Percentiles rank a stretch among this genome's conserved stretches.
Evolutionary conservation across 2,113 vertebrate genomes (phyloP).

Genomic region (Pyrgilauda ruficollis): DNA sequence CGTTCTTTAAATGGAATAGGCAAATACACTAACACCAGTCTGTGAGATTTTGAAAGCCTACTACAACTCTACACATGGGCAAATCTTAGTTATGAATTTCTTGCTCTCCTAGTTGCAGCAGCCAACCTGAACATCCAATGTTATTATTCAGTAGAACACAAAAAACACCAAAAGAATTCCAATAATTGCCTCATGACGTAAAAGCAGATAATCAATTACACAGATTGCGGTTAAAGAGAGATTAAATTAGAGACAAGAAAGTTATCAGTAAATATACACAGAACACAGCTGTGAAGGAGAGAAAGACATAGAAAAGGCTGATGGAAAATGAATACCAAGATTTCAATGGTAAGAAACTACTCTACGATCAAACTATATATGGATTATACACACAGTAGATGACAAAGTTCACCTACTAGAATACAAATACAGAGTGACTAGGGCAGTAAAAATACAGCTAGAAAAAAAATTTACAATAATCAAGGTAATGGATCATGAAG

Average conservation of each 20-base stretch:
- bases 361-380: background rate
- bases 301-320: background rate
- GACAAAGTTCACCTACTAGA: background rate
- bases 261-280: background rate
- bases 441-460: background rate
- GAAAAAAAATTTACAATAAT: background rate
- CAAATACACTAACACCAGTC: background rate
- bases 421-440: background rate
- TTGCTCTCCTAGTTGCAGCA: background rate
- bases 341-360: background rate
- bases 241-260: background rate
- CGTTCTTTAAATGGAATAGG: background rate
- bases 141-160: background rate
- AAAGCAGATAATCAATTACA: background rate
- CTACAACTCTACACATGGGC: background rate
- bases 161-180: background rate
- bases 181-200: background rate
- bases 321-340: background rate
- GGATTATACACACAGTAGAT: background rate
- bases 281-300: background rate
- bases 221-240: background rate
- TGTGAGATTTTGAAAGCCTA: background rate
- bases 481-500: background rate
- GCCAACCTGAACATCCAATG: background rate
- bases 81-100: background rate